phyloP scores from a whole-genome alignment of 2,888 invertebrate species.

The Congeria kusceri region DNA sequence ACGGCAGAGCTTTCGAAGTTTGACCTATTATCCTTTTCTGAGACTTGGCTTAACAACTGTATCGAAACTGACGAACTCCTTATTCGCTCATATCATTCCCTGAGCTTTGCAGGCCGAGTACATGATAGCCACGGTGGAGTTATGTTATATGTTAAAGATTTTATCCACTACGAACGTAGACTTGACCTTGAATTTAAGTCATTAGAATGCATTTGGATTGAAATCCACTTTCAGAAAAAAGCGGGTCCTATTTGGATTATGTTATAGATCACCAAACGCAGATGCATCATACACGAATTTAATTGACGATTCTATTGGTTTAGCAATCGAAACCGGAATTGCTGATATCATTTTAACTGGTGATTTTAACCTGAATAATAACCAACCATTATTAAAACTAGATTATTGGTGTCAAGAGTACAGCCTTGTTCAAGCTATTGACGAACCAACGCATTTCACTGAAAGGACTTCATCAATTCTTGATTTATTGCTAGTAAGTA shows the following conservation, averaged over 20 bases:
- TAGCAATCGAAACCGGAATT: slow-evolving; percentile 10
- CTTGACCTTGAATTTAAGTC: slow-evolving; percentile 4
- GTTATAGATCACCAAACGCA: slow-evolving; percentile 15
- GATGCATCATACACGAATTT: neutral
- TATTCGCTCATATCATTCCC: neutral
- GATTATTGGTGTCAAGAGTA: no score
- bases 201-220: slow-evolving; percentile 32
- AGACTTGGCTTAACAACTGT: slow-evolving; percentile 13
- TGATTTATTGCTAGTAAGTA: no score
- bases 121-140: slow-evolving; percentile 23
- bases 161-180: slow-evolving; percentile 8
- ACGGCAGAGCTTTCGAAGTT: neutral
- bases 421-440: no score
- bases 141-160: slow-evolving; percentile 24
- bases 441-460: no score
- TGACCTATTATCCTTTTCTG: neutral
- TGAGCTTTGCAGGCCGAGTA: neutral
- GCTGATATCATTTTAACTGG: slow-evolving; percentile 1
- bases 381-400: neutral
- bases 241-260: slow-evolving; percentile 23
- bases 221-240: neutral
- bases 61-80: no score
- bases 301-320: slow-evolving; percentile 17
- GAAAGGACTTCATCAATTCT: no score
- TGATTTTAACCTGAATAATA: slow-evolving; percentile 10